Conservation (phyloP, 2,888 invertebrate genomes). For the Entomobrya proxima region DNA sequence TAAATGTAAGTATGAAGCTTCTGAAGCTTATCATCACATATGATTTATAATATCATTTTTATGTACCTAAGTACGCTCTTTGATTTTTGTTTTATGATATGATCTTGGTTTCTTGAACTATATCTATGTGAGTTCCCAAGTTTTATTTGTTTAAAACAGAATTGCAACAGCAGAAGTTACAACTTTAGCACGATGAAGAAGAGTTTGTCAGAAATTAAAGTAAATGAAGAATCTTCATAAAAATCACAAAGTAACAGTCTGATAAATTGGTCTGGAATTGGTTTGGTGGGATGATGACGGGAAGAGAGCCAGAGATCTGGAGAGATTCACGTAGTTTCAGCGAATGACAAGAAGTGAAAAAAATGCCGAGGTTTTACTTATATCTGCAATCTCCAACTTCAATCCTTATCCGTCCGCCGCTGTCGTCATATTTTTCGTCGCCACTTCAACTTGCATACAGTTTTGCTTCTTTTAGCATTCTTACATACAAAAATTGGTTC, state of each 20-base stretch:
- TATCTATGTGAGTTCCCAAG: too few species aligned
- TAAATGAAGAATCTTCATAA: too few species aligned
- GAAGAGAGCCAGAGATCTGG: constrained; percentile 22
- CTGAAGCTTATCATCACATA: too few species aligned
- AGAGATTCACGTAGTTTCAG: constrained; percentile 38
- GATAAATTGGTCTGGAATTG: not conserved
- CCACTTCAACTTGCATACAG: not conserved
- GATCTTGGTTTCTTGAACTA: too few species aligned
- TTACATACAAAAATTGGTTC: not conserved
- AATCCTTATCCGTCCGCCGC: not conserved
- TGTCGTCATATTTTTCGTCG: not conserved
- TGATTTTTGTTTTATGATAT: too few species aligned
- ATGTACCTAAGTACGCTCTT: too few species aligned
- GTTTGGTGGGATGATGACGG: not conserved
- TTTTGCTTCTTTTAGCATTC: not conserved
- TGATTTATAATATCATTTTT: too few species aligned
- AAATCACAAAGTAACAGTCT: not conserved
- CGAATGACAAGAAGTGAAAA: constrained; percentile 27
- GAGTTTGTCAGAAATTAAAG: too few species aligned
- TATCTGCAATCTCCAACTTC: not conserved
- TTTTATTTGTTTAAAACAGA: too few species aligned
- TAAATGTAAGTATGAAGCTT: too few species aligned
- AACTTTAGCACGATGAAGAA: too few species aligned
- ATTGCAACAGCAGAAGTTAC: too few species aligned
- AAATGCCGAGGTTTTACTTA: constrained; percentile 10